These are phyloP conservation scores for Chondrosia reniformis DNA, from an alignment of 37 sponge, comb jelly and placozoan species.

Conservation along the genomic window DNA sequence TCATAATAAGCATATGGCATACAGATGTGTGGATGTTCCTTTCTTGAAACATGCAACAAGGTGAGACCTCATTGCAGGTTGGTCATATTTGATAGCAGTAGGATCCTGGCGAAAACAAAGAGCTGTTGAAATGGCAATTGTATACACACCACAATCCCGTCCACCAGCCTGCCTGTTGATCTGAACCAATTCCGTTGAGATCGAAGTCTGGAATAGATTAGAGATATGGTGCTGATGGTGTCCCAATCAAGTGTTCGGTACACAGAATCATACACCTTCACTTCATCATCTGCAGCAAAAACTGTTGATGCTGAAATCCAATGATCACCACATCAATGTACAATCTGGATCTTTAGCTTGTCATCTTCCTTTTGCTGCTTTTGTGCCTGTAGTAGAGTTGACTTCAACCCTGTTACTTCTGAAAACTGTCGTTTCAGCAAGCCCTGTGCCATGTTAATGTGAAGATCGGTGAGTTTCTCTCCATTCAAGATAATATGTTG, in stretches of 20 bases:
- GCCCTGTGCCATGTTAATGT: conserved; percentile 3
- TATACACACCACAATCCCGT: background rate
- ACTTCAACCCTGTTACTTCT: conserved; percentile 2
- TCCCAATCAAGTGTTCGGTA: background rate
- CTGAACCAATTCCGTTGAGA: background rate
- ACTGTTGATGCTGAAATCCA: conserved; percentile 38
- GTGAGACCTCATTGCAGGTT: conserved; percentile 40
- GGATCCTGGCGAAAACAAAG: conserved; percentile 38
- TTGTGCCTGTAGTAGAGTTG: background rate
- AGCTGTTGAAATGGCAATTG: too few species aligned
- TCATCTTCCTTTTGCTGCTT: background rate
- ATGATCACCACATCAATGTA: conserved; percentile 23
- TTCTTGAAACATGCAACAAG: conserved; percentile 33
- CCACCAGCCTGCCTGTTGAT: background rate
- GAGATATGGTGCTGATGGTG: background rate
- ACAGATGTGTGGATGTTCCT: conserved; percentile 1
- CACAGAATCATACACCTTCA: background rate
- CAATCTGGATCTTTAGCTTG: conserved; percentile 2
- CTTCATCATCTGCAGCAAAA: too few species aligned
- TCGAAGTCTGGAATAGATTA: background rate
- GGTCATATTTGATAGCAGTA: background rate
- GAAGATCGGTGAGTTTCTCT: background rate
- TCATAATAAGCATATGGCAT: conserved; percentile 2
- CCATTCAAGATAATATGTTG: background rate
- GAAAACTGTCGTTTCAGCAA: conserved; percentile 1